Evolutionary conservation across 1,140 invertebrate species (phyloP).

Genomic region (Aphaenogaster floridana): DNA sequence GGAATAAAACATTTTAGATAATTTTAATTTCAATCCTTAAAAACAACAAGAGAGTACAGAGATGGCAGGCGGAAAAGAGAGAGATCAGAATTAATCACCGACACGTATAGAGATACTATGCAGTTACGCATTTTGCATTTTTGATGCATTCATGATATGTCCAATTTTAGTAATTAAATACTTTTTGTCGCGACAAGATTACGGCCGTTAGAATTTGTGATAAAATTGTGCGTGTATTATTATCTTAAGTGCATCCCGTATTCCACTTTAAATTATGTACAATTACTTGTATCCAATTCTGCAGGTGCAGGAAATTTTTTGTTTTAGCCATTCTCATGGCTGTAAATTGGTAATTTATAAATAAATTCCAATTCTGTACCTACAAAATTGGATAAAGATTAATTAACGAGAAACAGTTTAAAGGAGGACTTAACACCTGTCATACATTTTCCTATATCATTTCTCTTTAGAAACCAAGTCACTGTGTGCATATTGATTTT

Average conservation of each 20-base stretch:
- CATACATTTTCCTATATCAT: not conserved
- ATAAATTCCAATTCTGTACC: constrained; percentile 8
- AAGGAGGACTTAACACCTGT: constrained; percentile 7
- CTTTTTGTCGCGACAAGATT: not conserved
- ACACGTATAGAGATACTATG: not conserved
- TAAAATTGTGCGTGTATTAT: not conserved
- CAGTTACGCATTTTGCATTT: not conserved
- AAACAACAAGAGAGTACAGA: not conserved
- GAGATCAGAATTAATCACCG: not conserved
- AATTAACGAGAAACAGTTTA: not conserved
- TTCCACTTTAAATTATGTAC: constrained; percentile 21
- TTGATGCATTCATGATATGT: not conserved
- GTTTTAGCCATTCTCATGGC: not conserved
- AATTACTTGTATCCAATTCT: constrained; percentile 25
- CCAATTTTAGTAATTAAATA: not conserved
- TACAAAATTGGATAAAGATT: not conserved
- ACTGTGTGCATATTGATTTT: not conserved
- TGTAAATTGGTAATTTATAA: constrained; percentile 20
- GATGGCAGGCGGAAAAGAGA: not conserved
- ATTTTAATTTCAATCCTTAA: not conserved
- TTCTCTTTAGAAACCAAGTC: not conserved
- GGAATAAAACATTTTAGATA: not conserved
- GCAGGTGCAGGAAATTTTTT: constrained; percentile 23
- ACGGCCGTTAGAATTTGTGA: not conserved
- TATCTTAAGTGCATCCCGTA: not conserved